Percentiles rank a stretch among this genome's conserved stretches.
Conservation (phyloP, 2,888 invertebrate genomes). For the Phyllotreta cruciferae region DNA sequence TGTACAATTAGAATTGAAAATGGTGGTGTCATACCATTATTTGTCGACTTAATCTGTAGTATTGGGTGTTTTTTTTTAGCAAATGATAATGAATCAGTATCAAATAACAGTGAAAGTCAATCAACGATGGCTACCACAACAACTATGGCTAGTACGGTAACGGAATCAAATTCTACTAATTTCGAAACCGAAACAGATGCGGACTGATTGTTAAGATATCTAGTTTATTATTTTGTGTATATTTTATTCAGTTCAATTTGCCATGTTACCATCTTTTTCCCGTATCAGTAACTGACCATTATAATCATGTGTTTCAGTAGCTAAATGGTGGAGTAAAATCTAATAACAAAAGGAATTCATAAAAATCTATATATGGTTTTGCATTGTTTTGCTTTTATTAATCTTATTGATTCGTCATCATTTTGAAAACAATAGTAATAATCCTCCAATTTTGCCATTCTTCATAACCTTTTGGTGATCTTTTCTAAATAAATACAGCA, state of each 20-base stretch:
- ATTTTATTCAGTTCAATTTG: constrained; percentile 31
- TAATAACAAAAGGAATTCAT: no score
- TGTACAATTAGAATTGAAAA: neutral
- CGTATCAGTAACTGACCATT: constrained; percentile 9
- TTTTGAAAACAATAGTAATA: no score
- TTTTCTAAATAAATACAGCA: no score
- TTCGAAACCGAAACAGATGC: constrained; percentile 25
- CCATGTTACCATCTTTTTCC: constrained; percentile 15
- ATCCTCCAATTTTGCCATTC: no score
- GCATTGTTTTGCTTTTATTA: no score
- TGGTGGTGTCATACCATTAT: neutral
- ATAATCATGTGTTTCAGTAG: no score
- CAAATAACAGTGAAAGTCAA: constrained; percentile 9
- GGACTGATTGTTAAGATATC: constrained; percentile 36
- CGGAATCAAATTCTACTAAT: constrained; percentile 17
- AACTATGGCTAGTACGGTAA: neutral
- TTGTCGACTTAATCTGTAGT: no score
- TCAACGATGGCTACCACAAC: neutral
- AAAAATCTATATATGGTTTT: no score
- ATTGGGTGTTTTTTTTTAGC: constrained; percentile 15
- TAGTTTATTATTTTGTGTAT: constrained; percentile 37
- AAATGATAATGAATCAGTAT: constrained; percentile 10
- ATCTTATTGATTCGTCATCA: no score
- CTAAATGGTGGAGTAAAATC: no score
- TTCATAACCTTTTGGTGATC: no score